Evolutionary conservation across 2,797 vertebrate species (phyloP).

Genomic region (Syncerus caffer): DNA sequence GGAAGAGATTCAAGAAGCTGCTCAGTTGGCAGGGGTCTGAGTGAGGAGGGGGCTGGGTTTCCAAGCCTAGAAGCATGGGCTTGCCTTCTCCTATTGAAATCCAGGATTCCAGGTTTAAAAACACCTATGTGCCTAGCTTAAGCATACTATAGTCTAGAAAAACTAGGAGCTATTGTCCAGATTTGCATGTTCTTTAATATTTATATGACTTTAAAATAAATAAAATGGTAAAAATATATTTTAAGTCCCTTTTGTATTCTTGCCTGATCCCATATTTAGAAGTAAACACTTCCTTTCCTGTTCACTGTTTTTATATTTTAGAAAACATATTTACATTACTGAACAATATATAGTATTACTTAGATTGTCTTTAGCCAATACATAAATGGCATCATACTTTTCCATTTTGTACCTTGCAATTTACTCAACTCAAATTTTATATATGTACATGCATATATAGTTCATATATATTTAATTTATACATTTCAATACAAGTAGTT

Average conservation of each 20-base stretch:
- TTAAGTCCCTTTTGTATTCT: neutral
- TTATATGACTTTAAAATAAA: neutral
- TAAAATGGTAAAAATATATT: neutral
- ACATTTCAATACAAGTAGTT: neutral
- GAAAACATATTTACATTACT: neutral
- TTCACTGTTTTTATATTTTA: neutral
- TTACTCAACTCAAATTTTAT: neutral
- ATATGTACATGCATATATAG: neutral
- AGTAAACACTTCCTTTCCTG: neutral
- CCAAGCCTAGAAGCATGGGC: neutral
- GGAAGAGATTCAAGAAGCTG: neutral
- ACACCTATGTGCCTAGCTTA: neutral
- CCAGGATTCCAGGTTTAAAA: neutral
- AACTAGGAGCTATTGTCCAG: neutral
- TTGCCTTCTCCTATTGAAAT: neutral
- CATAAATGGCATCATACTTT: neutral
- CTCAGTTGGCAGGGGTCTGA: neutral
- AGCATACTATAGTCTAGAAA: neutral
- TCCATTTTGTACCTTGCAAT: neutral
- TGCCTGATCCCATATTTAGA: neutral
- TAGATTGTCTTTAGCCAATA: neutral
- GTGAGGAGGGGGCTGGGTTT: neutral
- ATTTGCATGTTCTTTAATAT: neutral
- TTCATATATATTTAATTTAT: neutral
- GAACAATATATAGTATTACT: neutral